phyloP scores from a whole-genome alignment of 2,113 vertebrate species.

The Dromiciops gliroides region DNA sequence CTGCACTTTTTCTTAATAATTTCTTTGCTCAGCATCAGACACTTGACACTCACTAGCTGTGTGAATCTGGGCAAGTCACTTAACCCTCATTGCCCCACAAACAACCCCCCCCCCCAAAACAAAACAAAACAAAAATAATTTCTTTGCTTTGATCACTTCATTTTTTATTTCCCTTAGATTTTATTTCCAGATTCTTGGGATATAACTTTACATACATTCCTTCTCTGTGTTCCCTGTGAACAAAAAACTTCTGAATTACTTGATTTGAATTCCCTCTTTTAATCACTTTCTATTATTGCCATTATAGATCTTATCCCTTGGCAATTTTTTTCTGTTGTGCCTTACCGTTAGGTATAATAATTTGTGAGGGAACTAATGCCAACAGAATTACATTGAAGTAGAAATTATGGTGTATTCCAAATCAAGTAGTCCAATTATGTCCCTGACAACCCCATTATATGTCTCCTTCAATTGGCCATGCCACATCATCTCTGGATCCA shows the following conservation, averaged over 20 bases:
- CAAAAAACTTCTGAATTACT: neutral
- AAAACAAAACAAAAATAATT: too few species aligned
- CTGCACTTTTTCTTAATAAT: neutral
- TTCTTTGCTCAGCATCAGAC: too few species aligned
- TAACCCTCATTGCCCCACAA: too few species aligned
- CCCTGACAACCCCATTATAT: too few species aligned
- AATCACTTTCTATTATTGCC: neutral
- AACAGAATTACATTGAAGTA: neutral
- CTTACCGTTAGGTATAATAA: neutral
- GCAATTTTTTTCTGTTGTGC: neutral
- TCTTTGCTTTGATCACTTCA: neutral
- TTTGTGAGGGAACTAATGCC: neutral
- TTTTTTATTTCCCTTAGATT: neutral
- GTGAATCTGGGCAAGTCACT: too few species aligned
- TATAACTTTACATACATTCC: neutral
- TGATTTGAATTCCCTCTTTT: neutral
- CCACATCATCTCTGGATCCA: neutral
- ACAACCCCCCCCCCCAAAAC: too few species aligned
- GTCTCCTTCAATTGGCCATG: too few species aligned
- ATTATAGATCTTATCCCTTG: neutral
- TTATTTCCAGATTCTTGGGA: neutral
- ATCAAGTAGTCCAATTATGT: neutral
- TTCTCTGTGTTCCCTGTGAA: neutral
- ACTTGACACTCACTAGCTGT: too few species aligned
- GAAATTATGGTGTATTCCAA: neutral